These are phyloP conservation scores for Plecturocebus donacophilus DNA, from an alignment of 2,113 vertebrate species.

Conservation along the genomic window DNA sequence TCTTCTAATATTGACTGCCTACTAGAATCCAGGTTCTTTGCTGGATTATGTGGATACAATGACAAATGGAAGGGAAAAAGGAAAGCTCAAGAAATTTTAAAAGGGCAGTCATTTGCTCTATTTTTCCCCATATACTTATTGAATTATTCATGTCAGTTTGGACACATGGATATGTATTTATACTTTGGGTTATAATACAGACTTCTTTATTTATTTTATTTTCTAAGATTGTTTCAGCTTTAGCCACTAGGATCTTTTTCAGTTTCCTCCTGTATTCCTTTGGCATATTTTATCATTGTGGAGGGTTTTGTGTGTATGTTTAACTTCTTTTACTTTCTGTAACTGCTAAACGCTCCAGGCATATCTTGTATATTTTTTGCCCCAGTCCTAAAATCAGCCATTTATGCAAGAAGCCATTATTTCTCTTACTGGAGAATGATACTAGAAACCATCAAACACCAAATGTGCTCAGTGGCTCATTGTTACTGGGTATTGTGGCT, in stretches of 20 bases:
- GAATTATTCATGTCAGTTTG: neutral
- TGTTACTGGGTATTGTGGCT: neutral
- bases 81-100: neutral
- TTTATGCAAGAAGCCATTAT: neutral
- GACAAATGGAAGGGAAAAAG: no score
- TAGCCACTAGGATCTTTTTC: neutral
- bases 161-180: neutral
- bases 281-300: no score
- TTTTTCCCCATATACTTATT: neutral
- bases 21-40: neutral
- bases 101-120: neutral
- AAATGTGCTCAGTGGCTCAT: neutral
- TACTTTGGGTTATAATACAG: neutral
- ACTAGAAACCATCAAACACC: neutral
- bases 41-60: neutral
- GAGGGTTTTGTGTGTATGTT: neutral
- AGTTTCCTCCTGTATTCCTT: neutral
- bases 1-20: neutral
- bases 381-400: neutral
- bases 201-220: neutral
- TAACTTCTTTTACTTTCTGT: neutral
- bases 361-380: neutral
- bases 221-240: neutral
- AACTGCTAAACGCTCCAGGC: neutral
- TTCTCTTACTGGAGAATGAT: neutral